Conservation (phyloP, 1,140 invertebrate species). For the Meloidogyne hapla region DNA sequence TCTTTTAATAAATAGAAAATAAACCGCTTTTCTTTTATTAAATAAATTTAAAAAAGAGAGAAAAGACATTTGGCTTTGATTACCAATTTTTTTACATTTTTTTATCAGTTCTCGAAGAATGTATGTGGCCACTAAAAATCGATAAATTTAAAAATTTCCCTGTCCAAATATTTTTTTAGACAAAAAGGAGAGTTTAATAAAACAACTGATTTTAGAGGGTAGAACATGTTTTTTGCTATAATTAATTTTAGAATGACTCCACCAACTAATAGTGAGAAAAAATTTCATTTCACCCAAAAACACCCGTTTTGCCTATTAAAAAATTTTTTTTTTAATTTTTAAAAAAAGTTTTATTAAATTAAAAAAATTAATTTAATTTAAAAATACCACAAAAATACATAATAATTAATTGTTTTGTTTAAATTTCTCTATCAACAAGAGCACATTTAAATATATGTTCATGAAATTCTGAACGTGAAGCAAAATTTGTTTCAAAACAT, state of each 20-base stretch:
- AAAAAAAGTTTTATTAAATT: no score
- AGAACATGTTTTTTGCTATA: no score
- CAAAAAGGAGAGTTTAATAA: neutral
- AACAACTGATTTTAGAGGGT: no score
- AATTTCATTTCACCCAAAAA: no score
- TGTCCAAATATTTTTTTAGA: neutral
- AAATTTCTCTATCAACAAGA: slow-evolving; percentile 8
- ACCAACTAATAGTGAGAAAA: no score
- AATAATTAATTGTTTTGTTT: neutral
- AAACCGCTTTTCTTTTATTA: neutral
- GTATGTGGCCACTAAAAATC: neutral
- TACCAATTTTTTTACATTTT: neutral
- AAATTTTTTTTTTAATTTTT: no score
- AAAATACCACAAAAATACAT: neutral
- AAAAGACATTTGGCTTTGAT: no score
- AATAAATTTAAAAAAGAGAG: neutral
- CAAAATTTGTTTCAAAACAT: slow-evolving; percentile 27
- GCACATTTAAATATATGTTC: slow-evolving; percentile 36
- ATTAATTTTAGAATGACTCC: no score
- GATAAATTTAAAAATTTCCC: neutral
- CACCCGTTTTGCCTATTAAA: no score
- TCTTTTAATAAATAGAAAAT: no score
- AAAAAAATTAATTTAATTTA: neutral
- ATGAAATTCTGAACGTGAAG: slow-evolving; percentile 26
- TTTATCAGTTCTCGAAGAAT: neutral